phyloP scores from a whole-genome alignment of 2,113 vertebrate genomes.

The Solea senegalensis region DNA sequence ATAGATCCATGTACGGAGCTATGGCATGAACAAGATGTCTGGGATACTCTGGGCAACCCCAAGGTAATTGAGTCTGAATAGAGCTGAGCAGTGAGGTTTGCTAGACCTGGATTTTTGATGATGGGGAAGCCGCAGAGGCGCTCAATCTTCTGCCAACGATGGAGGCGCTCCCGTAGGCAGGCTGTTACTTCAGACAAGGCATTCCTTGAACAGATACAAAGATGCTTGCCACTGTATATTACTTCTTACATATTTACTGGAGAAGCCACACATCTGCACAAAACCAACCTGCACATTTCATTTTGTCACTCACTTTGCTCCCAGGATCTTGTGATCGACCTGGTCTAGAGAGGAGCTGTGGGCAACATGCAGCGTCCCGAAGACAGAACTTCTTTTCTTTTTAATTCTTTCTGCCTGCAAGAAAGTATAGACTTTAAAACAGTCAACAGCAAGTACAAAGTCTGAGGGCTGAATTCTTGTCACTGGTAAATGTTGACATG shows the following conservation, averaged over 20 bases:
- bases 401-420: slow-evolving; percentile 96
- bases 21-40: slow-evolving; percentile 87
- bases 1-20: slow-evolving; percentile 80
- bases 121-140: slow-evolving; percentile 92
- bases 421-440: background rate
- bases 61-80: slow-evolving; percentile 91
- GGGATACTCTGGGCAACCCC: slow-evolving; percentile 86
- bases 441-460: background rate
- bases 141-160: slow-evolving; percentile 97
- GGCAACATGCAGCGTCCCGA: slow-evolving; percentile 95
- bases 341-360: slow-evolving; percentile 96
- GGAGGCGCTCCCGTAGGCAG: slow-evolving; percentile 92
- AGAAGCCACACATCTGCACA: background rate
- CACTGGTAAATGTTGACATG: background rate
- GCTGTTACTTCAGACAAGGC: slow-evolving; percentile 92
- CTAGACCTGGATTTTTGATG: slow-evolving; percentile 90
- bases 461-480: background rate
- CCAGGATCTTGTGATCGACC: slow-evolving; percentile 97
- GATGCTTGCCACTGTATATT: background rate
- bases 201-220: slow-evolving; percentile 81
- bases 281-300: background rate
- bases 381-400: slow-evolving; percentile 93
- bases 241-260: background rate
- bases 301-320: slow-evolving; percentile 89
- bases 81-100: slow-evolving; percentile 89